Evolutionary conservation across 2,113 vertebrate genomes (phyloP).

Genomic region (Prunella fulvescens): DNA sequence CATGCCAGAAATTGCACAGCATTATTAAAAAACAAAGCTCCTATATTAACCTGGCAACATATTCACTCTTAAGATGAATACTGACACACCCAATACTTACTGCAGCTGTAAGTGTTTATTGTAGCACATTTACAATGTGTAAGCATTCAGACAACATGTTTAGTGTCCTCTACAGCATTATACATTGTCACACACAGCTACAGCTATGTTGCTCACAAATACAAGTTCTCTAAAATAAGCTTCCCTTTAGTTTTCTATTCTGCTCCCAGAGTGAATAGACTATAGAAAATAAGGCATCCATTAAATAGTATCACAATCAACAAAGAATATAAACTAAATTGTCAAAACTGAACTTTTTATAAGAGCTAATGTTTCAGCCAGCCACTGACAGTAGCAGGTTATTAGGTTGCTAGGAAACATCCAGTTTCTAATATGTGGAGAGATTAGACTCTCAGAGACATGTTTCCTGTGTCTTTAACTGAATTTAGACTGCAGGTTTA

Average conservation of each 20-base stretch:
- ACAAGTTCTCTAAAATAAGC: neutral
- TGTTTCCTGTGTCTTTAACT: neutral
- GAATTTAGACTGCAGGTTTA: neutral
- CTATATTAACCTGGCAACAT: neutral
- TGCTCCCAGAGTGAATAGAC: neutral
- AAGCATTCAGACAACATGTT: neutral
- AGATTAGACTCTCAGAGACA: neutral
- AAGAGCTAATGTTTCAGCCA: neutral
- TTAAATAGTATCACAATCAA: neutral
- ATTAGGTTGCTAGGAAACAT: neutral
- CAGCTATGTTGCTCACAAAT: neutral
- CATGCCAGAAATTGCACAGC: neutral
- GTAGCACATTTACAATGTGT: slow-evolving; percentile 17
- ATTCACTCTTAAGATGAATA: neutral
- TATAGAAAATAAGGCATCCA: slow-evolving; percentile 23
- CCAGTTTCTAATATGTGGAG: neutral
- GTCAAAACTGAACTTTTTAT: neutral
- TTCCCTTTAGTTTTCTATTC: slow-evolving; percentile 10
- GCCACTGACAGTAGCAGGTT: neutral
- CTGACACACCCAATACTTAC: neutral
- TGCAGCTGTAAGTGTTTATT: slow-evolving; percentile 52
- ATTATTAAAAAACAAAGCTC: neutral
- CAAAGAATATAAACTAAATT: neutral
- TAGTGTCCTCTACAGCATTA: neutral
- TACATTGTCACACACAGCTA: neutral